A percentile compares a stretch with the other conserved stretches of the same genome.
Conservation (phyloP, 92 coral and sea anemone genomes). For the Diadumene lineata region DNA sequence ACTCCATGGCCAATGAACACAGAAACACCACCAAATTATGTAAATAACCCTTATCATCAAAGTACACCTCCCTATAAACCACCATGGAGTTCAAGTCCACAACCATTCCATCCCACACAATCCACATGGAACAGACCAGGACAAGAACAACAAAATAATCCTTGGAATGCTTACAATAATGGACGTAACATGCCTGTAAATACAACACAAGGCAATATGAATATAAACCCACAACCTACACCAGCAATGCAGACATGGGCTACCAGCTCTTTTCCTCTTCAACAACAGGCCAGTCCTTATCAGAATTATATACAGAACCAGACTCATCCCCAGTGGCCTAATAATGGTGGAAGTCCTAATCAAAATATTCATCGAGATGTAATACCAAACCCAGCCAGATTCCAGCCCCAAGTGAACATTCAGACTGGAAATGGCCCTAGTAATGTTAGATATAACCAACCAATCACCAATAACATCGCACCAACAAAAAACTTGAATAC, state of each 20-base stretch:
- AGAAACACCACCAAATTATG: slow-evolving; percentile 1
- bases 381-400: slow-evolving; percentile 7
- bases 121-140: slow-evolving; percentile 13
- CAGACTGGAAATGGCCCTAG: slow-evolving; percentile 7
- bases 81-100: slow-evolving; percentile 23
- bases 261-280: neutral
- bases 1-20: slow-evolving; percentile 34
- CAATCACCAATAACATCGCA: slow-evolving; percentile 2
- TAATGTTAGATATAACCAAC: slow-evolving; percentile 9
- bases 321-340: neutral
- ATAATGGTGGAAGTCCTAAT: neutral
- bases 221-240: neutral
- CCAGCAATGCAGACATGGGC: neutral
- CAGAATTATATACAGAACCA: slow-evolving; percentile 3
- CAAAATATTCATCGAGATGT: slow-evolving; percentile 9
- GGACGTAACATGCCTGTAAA: neutral
- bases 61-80: slow-evolving; percentile 21
- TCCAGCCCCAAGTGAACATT: neutral
- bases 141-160: slow-evolving; percentile 6
- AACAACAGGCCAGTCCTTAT: neutral
- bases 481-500: slow-evolving; percentile 15
- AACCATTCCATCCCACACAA: slow-evolving; percentile 19
- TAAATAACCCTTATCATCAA: slow-evolving; percentile 6
- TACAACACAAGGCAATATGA: slow-evolving; percentile 8
- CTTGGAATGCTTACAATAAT: slow-evolving; percentile 23